Evolutionary conservation across 2,888 invertebrate species (phyloP).

Genomic region (Sesia apiformis): DNA sequence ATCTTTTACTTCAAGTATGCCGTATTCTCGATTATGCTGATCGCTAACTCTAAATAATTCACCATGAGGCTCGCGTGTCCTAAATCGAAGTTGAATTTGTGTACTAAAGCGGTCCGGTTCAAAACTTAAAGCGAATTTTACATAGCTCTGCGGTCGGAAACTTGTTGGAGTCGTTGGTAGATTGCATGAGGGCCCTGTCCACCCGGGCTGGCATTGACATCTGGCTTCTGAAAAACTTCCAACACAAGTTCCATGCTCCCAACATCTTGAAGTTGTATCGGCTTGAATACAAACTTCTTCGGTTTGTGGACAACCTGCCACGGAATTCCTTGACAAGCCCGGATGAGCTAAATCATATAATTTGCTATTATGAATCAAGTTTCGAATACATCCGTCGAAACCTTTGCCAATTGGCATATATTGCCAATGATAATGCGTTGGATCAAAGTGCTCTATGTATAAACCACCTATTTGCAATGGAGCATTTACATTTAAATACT

Average conservation of each 20-base stretch:
- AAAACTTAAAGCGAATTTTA: constrained; percentile 96
- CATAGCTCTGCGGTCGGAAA: constrained; percentile 94
- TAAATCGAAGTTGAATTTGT: constrained; percentile 93
- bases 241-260: constrained; percentile 96
- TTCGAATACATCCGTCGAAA: constrained; percentile 97
- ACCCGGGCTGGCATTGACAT: constrained; percentile 97
- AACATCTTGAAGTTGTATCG: constrained; percentile 88
- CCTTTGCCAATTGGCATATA: constrained; percentile 92
- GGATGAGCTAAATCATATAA: constrained; percentile 96
- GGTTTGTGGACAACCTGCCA: constrained; percentile 93
- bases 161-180: constrained; percentile 91
- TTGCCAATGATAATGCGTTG: constrained; percentile 91
- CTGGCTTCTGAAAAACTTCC: constrained; percentile 91
- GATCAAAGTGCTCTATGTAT: constrained; percentile 92
- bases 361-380: constrained; percentile 95
- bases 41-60: constrained; percentile 95
- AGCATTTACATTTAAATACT: constrained; percentile 95
- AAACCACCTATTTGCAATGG: constrained; percentile 96
- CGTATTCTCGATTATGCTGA: constrained; percentile 95
- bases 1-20: constrained; percentile 93
- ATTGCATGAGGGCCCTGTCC: constrained; percentile 92
- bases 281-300: constrained; percentile 93
- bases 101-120: constrained; percentile 94
- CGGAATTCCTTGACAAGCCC: constrained; percentile 88
- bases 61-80: constrained; percentile 94